Evolutionary conservation across 2,113 vertebrate genomes (phyloP), one percentile per base, ranked within the genome.

Genomic region (Anoura caudifer): DNA sequence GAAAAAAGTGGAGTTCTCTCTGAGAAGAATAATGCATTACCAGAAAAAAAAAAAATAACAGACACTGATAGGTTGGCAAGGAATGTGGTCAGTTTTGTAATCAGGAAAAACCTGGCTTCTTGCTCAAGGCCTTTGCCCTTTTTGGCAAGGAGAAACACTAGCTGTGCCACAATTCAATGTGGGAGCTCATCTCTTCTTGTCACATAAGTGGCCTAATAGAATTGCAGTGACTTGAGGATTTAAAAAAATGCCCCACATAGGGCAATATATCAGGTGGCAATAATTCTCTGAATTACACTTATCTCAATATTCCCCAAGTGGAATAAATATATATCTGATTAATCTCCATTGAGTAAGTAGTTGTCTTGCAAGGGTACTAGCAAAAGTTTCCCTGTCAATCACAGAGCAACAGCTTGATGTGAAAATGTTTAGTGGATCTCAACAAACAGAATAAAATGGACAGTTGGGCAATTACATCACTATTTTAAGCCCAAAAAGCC

Each of bases 41-140:
- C 97, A 97, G 87, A 90, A 98, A 96, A 97, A 94, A 45, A 50
- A 28, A 31, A 9, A 12, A 28, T 50, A 93, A 77, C 26, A 61
- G 87, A 84, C 83, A 76, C 93, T 97, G 94, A 97, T 97, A 97
- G 97, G 95, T 70, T 97, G 98, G 98, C 93, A 41, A 95, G 98
- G 97, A 98, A 98, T 98, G 98, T 82, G 26, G 97, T 98, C 92
- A 83, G 87, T 98, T 98, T 98, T 98, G 98, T 98, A 98, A 98
- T 98, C 98, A 98, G 98, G 98, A 97, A 98, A 96, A 98, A 95
- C 98, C 97, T 98, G 98, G 96, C 97, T 98, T 96, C 98, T 98
- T 95, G 79, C 90, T 97, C 97, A 96, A 96, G 96, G 97, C 98
- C 98, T 99, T 98, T 99, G 98, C 97, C 98, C 99, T 95, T 97